Evolutionary conservation across 1,140 invertebrate genomes (phyloP).

Genomic region (Lutraria rhynchaena): DNA sequence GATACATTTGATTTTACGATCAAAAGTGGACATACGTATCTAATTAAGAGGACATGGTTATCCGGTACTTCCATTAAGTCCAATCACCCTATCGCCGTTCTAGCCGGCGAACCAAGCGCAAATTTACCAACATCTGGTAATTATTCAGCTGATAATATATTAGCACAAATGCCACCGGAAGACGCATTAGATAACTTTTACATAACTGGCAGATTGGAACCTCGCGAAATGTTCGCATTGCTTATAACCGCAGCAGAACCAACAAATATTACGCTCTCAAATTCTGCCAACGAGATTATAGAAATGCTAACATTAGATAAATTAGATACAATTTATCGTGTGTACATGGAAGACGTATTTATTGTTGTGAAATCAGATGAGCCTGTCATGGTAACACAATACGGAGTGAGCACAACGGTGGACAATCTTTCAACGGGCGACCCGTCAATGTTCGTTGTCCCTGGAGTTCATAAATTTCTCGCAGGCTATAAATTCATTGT

Average conservation of each 20-base stretch:
- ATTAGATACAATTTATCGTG: neutral
- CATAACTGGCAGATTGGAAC: neutral
- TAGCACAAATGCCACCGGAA: constrained; percentile 10
- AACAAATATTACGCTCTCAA: neutral
- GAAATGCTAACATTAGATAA: neutral
- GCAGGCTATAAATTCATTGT: constrained; percentile 12
- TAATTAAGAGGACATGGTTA: neutral
- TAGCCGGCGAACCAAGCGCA: neutral
- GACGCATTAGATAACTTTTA: neutral
- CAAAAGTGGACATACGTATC: neutral
- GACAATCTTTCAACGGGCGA: neutral
- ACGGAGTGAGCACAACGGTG: neutral
- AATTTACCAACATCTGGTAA: neutral
- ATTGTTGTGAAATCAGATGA: neutral
- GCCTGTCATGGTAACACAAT: neutral
- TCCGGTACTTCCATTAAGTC: neutral
- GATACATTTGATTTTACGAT: neutral
- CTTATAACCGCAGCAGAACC: neutral
- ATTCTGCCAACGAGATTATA: neutral
- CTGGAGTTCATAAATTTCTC: neutral
- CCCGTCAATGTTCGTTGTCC: constrained; percentile 19
- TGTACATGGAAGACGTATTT: neutral
- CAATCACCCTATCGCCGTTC: neutral
- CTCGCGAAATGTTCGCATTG: neutral
- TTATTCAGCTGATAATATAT: constrained; percentile 11